These are phyloP conservation scores for Acleris literana DNA, from an alignment of 2,888 invertebrate species.

Conservation along the genomic window DNA sequence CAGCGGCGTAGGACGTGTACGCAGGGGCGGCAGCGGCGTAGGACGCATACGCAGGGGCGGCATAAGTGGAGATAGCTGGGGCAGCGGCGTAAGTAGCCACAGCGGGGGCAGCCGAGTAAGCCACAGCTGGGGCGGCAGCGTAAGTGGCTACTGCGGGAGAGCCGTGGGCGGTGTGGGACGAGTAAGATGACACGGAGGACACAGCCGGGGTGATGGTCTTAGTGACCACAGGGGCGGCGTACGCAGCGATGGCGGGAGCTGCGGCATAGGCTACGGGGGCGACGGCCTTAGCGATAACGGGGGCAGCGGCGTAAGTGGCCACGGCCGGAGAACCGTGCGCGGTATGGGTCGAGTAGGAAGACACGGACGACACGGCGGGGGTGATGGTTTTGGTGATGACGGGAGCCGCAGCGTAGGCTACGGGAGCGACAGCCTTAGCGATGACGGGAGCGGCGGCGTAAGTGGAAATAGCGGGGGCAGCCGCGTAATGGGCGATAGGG, in stretches of 20 bases:
- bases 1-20: conserved; percentile 32
- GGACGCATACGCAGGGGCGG: conserved; percentile 8
- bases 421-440: conserved; percentile 63
- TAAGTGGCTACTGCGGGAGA: conserved; percentile 48
- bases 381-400: conserved; percentile 13
- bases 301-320: conserved; percentile 32
- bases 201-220: conserved; percentile 43
- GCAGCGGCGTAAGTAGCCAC: conserved; percentile 41
- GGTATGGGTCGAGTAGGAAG: conserved; percentile 5
- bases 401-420: conserved; percentile 46
- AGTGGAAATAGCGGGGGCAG: conserved; percentile 50
- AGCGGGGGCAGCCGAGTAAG: conserved; percentile 28
- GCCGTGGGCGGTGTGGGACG: conserved; percentile 40
- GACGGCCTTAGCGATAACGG: conserved; percentile 44
- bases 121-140: conserved; percentile 39
- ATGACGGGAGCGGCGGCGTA: conserved; percentile 40
- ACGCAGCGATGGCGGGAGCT: conserved; percentile 46
- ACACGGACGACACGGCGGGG: conserved; percentile 8
- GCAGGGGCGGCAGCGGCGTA: conserved; percentile 49
- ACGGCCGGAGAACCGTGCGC: conserved; percentile 15
- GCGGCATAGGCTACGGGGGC: conserved; percentile 43
- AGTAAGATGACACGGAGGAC: conserved; percentile 41
- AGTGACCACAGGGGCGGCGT: conserved; percentile 36
- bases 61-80: conserved; percentile 40
- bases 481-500: conserved; percentile 43